phyloP scores from a whole-genome alignment of 2,888 invertebrate species.

The Acleris sparsana region DNA sequence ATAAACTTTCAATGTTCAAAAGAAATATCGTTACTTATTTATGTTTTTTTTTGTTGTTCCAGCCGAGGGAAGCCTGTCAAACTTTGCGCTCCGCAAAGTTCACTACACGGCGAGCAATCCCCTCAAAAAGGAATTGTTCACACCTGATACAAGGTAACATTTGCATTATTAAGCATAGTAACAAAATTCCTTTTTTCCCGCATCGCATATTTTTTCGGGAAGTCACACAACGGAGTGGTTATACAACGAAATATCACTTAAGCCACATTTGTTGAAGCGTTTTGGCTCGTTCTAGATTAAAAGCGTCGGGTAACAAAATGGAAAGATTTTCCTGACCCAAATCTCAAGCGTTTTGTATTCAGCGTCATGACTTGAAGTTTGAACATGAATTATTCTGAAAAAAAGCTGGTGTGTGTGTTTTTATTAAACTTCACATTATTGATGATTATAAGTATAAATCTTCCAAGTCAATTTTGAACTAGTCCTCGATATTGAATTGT shows the following conservation, averaged over 20 bases:
- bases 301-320: no score
- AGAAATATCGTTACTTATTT: constrained; percentile 24
- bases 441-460: no score
- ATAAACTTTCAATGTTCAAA: constrained; percentile 26
- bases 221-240: constrained; percentile 14
- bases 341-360: no score
- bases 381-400: no score
- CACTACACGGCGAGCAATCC: constrained; percentile 89
- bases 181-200: constrained; percentile 22
- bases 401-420: no score
- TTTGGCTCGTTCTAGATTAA: constrained; percentile 1
- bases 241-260: constrained; percentile 5
- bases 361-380: no score
- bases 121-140: constrained; percentile 89
- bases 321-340: no score
- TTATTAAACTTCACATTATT: no score
- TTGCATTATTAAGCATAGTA: constrained; percentile 38
- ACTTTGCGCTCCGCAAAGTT: constrained; percentile 90
- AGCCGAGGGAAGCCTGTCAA: constrained; percentile 96
- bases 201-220: constrained; percentile 16
- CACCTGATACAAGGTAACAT: constrained; percentile 85
- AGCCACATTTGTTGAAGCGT: constrained; percentile 21
- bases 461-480: no score
- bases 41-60: constrained; percentile 73
- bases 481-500: no score